Evolutionary conservation across 2,113 vertebrate species (phyloP).

Genomic region (Rhabdornis inornatus): DNA sequence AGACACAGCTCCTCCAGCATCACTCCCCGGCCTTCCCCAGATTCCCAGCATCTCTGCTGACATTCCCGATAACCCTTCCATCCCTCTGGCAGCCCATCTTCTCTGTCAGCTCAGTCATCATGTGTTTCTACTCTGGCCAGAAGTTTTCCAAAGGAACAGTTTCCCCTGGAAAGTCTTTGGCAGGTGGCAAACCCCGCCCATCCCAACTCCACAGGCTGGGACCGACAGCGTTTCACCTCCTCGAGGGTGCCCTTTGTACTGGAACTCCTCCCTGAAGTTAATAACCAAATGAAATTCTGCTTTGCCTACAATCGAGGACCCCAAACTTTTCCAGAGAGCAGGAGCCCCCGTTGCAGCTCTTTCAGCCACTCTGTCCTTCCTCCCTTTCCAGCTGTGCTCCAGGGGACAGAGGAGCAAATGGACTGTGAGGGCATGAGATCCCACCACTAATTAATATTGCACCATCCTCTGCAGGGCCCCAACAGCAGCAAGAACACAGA

Average conservation of each 20-base stretch:
- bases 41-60: neutral
- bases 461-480: neutral
- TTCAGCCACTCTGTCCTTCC: neutral
- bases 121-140: neutral
- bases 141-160: neutral
- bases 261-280: neutral
- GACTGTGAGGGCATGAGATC: neutral
- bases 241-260: neutral
- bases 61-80: neutral
- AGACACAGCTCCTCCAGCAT: neutral
- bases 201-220: neutral
- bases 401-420: neutral
- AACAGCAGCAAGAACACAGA: neutral
- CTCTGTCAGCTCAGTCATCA: neutral
- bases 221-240: neutral
- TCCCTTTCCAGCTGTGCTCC: neutral
- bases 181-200: neutral
- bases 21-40: neutral
- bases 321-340: neutral
- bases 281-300: neutral
- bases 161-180: neutral
- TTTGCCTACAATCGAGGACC: neutral
- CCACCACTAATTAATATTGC: rapidly evolving
- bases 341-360: neutral
- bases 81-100: neutral